phyloP scores from a whole-genome alignment of 2,888 invertebrate genomes.

The Hoplodrina blanda region DNA sequence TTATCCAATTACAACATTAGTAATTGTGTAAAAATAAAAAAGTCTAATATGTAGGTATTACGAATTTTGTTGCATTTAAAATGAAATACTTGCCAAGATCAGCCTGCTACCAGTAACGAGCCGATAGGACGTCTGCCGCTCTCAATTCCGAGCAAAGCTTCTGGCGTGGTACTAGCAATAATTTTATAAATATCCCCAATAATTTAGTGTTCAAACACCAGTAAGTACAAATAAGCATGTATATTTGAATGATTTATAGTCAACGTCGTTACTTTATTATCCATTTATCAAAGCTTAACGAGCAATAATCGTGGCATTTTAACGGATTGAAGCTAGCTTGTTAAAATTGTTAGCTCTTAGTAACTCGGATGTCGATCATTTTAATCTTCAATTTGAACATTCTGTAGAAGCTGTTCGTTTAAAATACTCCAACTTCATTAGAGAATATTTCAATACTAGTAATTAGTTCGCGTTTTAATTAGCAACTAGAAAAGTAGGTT shows the following conservation, averaged over 20 bases:
- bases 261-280: conserved; percentile 80
- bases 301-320: conserved; percentile 81
- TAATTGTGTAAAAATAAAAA: too few species aligned
- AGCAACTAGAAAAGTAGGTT: conserved; percentile 39
- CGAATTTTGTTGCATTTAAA: too few species aligned
- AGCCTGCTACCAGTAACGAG: not conserved
- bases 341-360: conserved; percentile 76
- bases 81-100: not conserved
- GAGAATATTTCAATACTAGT: conserved; percentile 51
- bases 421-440: conserved; percentile 59
- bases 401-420: conserved; percentile 52
- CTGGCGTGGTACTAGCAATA: conserved; percentile 32
- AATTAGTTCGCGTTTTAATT: conserved; percentile 55
- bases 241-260: conserved; percentile 77
- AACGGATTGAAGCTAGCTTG: conserved; percentile 76
- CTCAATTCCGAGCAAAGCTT: conserved; percentile 17
- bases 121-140: not conserved
- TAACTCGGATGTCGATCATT: conserved; percentile 69
- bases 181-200: conserved; percentile 54
- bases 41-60: too few species aligned
- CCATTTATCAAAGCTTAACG: conserved; percentile 86
- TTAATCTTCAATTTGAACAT: conserved; percentile 67
- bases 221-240: conserved; percentile 65
- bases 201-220: conserved; percentile 55
- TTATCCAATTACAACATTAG: too few species aligned